Evolutionary conservation across 2,888 invertebrate genomes (phyloP).

Genomic region (Phortica magna): DNA sequence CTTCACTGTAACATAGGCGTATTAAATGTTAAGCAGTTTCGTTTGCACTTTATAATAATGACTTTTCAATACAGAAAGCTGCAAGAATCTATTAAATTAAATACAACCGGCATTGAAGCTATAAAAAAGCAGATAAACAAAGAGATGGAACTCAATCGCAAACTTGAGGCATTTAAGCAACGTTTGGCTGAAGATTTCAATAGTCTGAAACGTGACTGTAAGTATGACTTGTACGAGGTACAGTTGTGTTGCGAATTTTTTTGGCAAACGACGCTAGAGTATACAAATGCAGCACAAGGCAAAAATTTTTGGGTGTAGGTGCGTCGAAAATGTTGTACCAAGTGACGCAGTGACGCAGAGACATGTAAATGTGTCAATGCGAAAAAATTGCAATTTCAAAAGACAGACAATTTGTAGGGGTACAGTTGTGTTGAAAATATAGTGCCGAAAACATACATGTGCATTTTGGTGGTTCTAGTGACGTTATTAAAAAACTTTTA

Average conservation of each 20-base stretch:
- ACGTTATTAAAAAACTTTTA: neutral
- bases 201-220: constrained; percentile 65
- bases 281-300: too few species aligned
- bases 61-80: constrained; percentile 78
- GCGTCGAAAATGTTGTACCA: too few species aligned
- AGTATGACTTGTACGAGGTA: constrained; percentile 46
- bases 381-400: too few species aligned
- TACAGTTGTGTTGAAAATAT: too few species aligned
- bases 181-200: constrained; percentile 81
- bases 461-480: neutral
- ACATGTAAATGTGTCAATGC: too few species aligned
- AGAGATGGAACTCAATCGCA: constrained; percentile 84
- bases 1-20: too few species aligned
- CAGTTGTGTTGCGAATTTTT: too few species aligned
- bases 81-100: constrained; percentile 80
- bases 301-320: too few species aligned
- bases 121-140: constrained; percentile 83
- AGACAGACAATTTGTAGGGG: too few species aligned
- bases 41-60: neutral
- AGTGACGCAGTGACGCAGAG: too few species aligned
- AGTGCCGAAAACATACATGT: too few species aligned
- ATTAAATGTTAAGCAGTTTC: too few species aligned
- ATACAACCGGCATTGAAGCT: constrained; percentile 82
- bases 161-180: constrained; percentile 81
- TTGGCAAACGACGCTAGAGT: neutral